These are phyloP conservation scores for Poeciliopsis occidentalis DNA, from an alignment of 2,113 vertebrate species.

Conservation along the genomic window DNA sequence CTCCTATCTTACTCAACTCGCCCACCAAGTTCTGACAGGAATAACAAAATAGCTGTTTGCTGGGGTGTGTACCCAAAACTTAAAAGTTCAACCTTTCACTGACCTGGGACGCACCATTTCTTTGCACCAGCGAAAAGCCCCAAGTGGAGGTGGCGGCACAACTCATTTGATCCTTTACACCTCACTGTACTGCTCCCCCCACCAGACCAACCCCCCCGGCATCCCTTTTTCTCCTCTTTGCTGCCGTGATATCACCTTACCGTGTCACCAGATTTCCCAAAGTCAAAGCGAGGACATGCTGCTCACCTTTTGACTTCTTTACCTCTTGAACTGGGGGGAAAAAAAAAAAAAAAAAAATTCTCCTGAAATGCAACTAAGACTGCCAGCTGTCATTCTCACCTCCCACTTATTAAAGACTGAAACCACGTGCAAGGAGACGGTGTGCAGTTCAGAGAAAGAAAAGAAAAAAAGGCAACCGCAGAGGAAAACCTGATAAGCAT, in stretches of 20 bases:
- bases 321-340: constrained; percentile 75
- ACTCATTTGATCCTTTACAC: constrained; percentile 48
- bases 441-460: constrained; percentile 64
- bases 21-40: constrained; percentile 14
- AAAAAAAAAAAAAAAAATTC: constrained; percentile 14
- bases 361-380: constrained; percentile 42
- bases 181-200: constrained; percentile 11
- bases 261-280: constrained; percentile 78
- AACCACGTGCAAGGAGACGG: constrained; percentile 36
- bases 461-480: constrained; percentile 13
- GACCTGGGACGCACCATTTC: constrained; percentile 39
- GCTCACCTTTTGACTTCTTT: constrained; percentile 78
- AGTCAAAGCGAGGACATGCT: constrained; percentile 71
- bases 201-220: neutral
- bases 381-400: constrained; percentile 77
- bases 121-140: constrained; percentile 28
- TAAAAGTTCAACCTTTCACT: constrained; percentile 46
- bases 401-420: constrained; percentile 59
- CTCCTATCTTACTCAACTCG: constrained; percentile 55
- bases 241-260: constrained; percentile 77
- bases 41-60: constrained; percentile 16
- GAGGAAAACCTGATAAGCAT: constrained; percentile 75
- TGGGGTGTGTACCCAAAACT: constrained; percentile 10
- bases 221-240: constrained; percentile 32
- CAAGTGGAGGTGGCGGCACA: constrained; percentile 46